These are phyloP conservation scores for Muraenolepis orangiensis DNA, from an alignment of 2,797 vertebrate genomes.

Conservation along the genomic window DNA sequence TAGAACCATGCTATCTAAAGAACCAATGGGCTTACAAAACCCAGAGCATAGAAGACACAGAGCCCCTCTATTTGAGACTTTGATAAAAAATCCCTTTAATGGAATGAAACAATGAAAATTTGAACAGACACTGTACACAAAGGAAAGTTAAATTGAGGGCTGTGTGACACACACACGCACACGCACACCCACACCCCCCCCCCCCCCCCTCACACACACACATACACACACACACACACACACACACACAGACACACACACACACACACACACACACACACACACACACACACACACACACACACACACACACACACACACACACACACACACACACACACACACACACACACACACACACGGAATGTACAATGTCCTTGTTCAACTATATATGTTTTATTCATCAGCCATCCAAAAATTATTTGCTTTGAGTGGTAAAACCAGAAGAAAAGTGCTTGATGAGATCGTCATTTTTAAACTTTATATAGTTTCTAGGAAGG, in stretches of 20 bases:
- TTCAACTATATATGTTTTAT: background rate
- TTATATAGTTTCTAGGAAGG: background rate
- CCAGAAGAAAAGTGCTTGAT: background rate
- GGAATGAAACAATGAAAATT: background rate
- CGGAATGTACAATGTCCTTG: too few relatives aligned
- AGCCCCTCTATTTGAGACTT: conserved; percentile 19
- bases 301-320: too few relatives aligned
- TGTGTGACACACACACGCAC: too few relatives aligned
- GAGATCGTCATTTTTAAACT: background rate
- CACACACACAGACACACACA: too few relatives aligned
- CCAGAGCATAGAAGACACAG: conserved; percentile 12
- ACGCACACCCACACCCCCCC: too few relatives aligned
- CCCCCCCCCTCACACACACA: too few relatives aligned
- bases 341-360: too few relatives aligned
- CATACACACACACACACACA: too few relatives aligned
- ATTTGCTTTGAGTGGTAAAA: background rate
- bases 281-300: too few relatives aligned
- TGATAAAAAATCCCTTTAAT: background rate
- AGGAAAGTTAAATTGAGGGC: too few relatives aligned
- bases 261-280: too few relatives aligned
- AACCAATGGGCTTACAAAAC: conserved; percentile 54
- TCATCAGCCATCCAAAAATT: background rate
- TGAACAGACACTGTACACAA: background rate
- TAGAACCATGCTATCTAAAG: conserved; percentile 63
- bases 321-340: too few relatives aligned